phyloP scores from a whole-genome alignment of 2,113 vertebrate genomes.

The Falcunculus frontatus region DNA sequence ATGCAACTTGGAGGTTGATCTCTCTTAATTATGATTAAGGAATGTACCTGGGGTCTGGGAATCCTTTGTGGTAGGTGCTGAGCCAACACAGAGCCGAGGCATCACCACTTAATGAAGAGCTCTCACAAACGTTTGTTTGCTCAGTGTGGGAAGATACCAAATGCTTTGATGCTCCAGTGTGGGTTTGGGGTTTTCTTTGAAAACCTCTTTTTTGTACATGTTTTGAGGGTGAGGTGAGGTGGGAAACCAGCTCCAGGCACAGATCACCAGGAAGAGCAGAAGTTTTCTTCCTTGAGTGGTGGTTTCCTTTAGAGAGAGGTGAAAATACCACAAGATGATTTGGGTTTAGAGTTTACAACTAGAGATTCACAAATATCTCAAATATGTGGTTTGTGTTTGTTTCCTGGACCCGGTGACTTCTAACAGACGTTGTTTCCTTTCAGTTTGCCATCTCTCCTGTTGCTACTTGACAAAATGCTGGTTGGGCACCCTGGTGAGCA shows the following conservation, averaged over 20 bases:
- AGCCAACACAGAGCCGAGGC: background rate
- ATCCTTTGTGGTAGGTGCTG: background rate
- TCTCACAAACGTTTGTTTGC: background rate
- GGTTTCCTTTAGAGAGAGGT: background rate
- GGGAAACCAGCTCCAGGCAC: background rate
- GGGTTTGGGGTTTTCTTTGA: background rate
- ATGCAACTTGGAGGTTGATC: background rate
- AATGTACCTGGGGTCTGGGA: background rate
- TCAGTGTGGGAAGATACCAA: background rate
- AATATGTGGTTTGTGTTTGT: rapidly evolving
- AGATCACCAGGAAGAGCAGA: background rate
- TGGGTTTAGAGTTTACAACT: background rate
- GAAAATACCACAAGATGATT: background rate
- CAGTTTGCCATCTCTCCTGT: background rate
- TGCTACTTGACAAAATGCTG: background rate
- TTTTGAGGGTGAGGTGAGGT: rapidly evolving
- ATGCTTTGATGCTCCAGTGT: background rate
- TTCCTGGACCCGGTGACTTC: background rate
- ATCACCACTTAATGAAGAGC: background rate
- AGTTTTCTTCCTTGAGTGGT: background rate
- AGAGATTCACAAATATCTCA: background rate
- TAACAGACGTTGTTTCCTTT: background rate
- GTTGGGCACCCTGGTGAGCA: background rate
- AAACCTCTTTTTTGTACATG: background rate
- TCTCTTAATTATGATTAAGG: background rate